Evolutionary conservation across 1,140 invertebrate genomes (phyloP).

Genomic region (Andrena cerasifolii): DNA sequence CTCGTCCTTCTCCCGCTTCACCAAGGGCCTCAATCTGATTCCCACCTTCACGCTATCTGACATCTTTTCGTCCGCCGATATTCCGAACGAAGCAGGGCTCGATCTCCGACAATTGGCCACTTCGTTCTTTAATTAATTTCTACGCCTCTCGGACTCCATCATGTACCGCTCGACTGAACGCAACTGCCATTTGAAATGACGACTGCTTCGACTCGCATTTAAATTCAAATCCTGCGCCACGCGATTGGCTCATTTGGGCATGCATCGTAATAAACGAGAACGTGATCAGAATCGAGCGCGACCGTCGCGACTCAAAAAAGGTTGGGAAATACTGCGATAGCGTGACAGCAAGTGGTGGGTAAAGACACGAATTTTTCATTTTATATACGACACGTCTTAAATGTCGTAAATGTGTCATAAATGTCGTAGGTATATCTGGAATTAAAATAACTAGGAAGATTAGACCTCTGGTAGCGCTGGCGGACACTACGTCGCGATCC

Average conservation of each 20-base stretch:
- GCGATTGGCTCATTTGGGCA: conserved; percentile 25
- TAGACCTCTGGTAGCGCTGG: too few relatives aligned
- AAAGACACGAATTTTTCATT: too few relatives aligned
- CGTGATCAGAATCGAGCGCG: conserved; percentile 32
- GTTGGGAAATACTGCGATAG: too few relatives aligned
- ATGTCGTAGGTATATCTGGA: too few relatives aligned
- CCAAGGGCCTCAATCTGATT: conserved; percentile 88
- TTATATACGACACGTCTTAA: too few relatives aligned
- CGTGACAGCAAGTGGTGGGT: too few relatives aligned
- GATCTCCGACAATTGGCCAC: not conserved
- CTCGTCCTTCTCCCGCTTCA: conserved; percentile 84
- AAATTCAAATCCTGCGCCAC: conserved; percentile 40
- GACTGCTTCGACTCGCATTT: conserved; percentile 1
- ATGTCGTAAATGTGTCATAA: too few relatives aligned
- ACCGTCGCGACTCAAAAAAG: too few relatives aligned
- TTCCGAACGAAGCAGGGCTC: conserved; percentile 4
- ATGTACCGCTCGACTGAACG: not conserved
- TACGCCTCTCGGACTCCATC: not conserved
- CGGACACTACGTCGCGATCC: too few relatives aligned
- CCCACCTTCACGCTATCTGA: conserved; percentile 87
- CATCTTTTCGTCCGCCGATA: conserved; percentile 69
- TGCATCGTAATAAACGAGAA: conserved; percentile 20
- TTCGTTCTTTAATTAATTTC: conserved; percentile 11
- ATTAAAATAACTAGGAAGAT: too few relatives aligned
- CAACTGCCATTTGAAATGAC: conserved; percentile 43